Evolutionary conservation across 2,888 invertebrate species (phyloP), one percentile per base, ranked within the genome.

Genomic region (Cryptocheilus praepositus): DNA sequence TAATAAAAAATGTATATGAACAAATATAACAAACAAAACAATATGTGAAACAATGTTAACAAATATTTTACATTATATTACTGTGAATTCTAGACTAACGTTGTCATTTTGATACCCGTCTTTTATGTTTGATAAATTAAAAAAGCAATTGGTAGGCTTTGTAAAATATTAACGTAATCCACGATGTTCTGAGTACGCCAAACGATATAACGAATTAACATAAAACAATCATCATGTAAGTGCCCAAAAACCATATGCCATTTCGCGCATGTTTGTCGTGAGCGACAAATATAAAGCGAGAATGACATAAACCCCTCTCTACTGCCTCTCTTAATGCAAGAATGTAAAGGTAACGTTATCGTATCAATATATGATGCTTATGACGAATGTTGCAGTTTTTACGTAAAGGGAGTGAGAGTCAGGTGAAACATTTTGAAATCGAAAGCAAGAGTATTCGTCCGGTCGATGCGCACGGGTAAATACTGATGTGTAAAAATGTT

Each of bases 301-400:
- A 57, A 70, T 45, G 46, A 64, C 70, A 75, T 74, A 74, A 66
- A 75, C 69, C 57, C 67, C 54, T 62, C 66, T 73, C 8, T 60
- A 59, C 49, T 64, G 59, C 66, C 68, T 36, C 36, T 36, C 4
- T 36, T 74, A 74, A 70, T 67, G 58, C 59, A 67, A 70, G 67
- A 61, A 64, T 70, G 67, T 70, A 67, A 65, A 74, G 73, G 65
- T 63, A 78, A 78, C 44, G 21, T 49, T 72, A 64, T 64, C 63
- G 57, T 51, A 64, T 63, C 70, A 70, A 60, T 71, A 73, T 53
- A 62, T 67, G 67, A 75, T 69, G 70, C 43, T n/a, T 22, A 16
- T 61, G 55, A 63, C 59, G 66, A 61, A 63, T 65, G 54, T 25
- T 70, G 67, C 73, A 71, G 73, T 69, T 76, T 78, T 76, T 55